Conservation (phyloP, 2,113 vertebrate genomes). For the Eptesicus fuscus region DNA sequence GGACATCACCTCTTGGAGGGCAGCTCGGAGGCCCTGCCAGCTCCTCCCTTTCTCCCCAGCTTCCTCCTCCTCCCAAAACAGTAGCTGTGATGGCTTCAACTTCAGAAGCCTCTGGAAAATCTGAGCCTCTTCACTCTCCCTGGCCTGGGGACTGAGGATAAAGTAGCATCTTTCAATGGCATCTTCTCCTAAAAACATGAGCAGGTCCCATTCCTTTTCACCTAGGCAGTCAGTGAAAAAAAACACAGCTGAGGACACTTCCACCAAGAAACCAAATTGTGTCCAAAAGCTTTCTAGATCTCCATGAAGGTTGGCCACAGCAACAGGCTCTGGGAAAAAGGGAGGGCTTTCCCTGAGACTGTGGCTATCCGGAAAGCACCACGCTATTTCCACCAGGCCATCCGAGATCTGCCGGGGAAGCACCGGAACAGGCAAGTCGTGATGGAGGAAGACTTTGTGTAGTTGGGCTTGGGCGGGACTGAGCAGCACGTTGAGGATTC, state of each 20-base stretch:
- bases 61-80: constrained; percentile 63
- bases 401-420: constrained; percentile 80
- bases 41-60: constrained; percentile 27
- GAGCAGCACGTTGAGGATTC: constrained; percentile 82
- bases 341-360: constrained; percentile 30
- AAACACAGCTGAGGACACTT: constrained; percentile 82
- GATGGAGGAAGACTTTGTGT: constrained; percentile 81
- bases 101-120: constrained; percentile 46
- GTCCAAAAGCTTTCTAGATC: constrained; percentile 75
- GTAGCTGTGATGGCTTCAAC: constrained; percentile 65
- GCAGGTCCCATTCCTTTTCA: constrained; percentile 75
- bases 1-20: constrained; percentile 50
- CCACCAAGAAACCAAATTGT: constrained; percentile 79
- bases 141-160: constrained; percentile 50
- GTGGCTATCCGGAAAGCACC: constrained; percentile 78
- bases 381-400: constrained; percentile 85
- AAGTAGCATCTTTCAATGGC: constrained; percentile 62
- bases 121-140: constrained; percentile 39
- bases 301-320: constrained; percentile 81
- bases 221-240: constrained; percentile 80
- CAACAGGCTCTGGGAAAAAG: constrained; percentile 78
- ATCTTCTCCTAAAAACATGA: constrained; percentile 72
- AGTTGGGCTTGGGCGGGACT: constrained; percentile 75
- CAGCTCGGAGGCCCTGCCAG: constrained; percentile 35
- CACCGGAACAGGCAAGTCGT: constrained; percentile 71